phyloP scores from a whole-genome alignment of 2,888 invertebrate genomes.

The Meghimatium bilineatum region DNA sequence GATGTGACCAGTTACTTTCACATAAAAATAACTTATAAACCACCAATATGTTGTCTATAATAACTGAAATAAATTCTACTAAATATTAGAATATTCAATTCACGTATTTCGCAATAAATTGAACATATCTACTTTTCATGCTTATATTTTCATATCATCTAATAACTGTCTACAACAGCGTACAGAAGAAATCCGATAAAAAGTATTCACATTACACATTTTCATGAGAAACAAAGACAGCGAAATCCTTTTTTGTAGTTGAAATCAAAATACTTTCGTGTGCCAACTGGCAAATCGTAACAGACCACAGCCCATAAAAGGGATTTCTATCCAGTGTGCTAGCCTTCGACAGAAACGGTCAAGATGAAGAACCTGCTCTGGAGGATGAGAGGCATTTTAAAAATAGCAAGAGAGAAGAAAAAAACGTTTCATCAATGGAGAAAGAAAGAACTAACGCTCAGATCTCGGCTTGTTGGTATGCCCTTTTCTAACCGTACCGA shows the following conservation, averaged over 20 bases:
- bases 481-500: conserved; percentile 31
- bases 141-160: not conserved
- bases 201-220: not conserved
- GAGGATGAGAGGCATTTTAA: not conserved
- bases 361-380: not conserved
- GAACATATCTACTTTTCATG: not conserved
- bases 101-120: not conserved
- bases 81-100: not conserved
- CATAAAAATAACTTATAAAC: too few species aligned
- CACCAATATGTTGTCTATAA: too few species aligned
- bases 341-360: not conserved
- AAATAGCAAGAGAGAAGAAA: not conserved
- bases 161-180: not conserved
- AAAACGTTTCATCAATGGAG: conserved; percentile 20
- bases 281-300: not conserved
- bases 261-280: not conserved
- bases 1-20: too few species aligned
- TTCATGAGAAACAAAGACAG: not conserved
- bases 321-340: not conserved
- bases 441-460: not conserved
- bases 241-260: not conserved
- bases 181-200: not conserved
- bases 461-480: conserved; percentile 5
- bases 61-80: not conserved
- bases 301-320: not conserved